Evolutionary conservation across 2,888 invertebrate genomes (phyloP), one percentile per base, ranked within the genome.

Genomic region (Ormyrus rosae): DNA sequence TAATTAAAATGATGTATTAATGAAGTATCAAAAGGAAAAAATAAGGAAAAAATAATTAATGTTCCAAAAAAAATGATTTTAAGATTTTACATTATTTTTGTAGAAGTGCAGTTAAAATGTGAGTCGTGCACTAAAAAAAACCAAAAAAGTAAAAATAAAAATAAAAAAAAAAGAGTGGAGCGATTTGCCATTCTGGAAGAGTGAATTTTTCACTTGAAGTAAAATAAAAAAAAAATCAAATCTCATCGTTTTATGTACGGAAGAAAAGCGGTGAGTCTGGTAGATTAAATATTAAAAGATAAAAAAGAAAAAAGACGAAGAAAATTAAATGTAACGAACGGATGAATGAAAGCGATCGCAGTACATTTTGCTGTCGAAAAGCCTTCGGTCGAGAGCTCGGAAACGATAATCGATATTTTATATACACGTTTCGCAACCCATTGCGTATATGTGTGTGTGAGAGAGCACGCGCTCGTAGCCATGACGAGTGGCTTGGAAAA

Each of bases 401-500:
- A 79, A 73, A 77, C 73, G 78, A 75, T 80, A 81, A 82, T 81
- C 81, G 76, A 82, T 82, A 82, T 81, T 81, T 78, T 82, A 75
- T 79, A 78, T 75, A 81, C 65, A 81, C 65, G 78, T 68, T 60
- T 65, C 58, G 72, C 70, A 75, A 72, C 13, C n/a, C 58, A 19
- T 3, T 73, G 69, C 50, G 46, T 56, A 65, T 64, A 50, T 46
- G 61, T 64, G 55, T 64, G 19, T 64, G 46, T 72, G 70, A 78
- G 9, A 58, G 68, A 72, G 56, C 46, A 55, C 6, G 68, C 64
- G 46, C 78, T 67, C 61, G 65, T 55, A 78, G 64, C 61, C 61
- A 64, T 68, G 78, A 78, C 70, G 71, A 76, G 64, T 73, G 78
- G 70, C 71, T 69, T 63, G 75, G 69, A 78, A 81, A 78, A 81